These are phyloP conservation scores for Abscondita cerata DNA, from an alignment of 2,888 invertebrate genomes.

Conservation along the genomic window DNA sequence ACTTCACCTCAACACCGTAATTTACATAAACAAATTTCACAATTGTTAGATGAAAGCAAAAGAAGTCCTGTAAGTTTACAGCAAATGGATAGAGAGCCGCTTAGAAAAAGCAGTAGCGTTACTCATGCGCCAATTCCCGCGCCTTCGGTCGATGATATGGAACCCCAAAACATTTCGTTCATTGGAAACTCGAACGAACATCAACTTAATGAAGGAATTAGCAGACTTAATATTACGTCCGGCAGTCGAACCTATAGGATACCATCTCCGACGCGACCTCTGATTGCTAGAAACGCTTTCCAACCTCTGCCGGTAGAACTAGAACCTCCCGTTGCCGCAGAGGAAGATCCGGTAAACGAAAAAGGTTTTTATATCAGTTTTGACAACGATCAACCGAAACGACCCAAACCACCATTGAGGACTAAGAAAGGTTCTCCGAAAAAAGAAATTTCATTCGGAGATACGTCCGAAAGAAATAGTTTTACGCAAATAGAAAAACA, in stretches of 20 bases:
- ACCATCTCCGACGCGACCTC: conserved; percentile 85
- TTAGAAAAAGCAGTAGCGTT: conserved; percentile 52
- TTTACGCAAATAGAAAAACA: conserved; percentile 21
- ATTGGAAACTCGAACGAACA: conserved; percentile 74
- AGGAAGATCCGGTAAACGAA: conserved; percentile 63
- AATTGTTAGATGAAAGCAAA: conserved; percentile 54
- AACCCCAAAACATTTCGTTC: conserved; percentile 92
- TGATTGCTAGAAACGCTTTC: conserved; percentile 74
- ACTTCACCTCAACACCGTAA: conserved; percentile 73
- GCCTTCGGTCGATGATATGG: conserved; percentile 85
- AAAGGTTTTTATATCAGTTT: conserved; percentile 95
- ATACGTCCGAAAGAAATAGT: conserved; percentile 19
- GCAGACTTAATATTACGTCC: conserved; percentile 83
- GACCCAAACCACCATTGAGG: conserved; percentile 87
- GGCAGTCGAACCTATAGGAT: conserved; percentile 89
- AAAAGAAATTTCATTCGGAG: conserved; percentile 65
- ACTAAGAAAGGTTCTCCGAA: conserved; percentile 78
- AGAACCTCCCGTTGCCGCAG: conserved; percentile 52
- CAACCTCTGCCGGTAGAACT: conserved; percentile 58
- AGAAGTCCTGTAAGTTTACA: conserved; percentile 62
- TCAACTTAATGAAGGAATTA: conserved; percentile 64
- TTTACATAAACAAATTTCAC: conserved; percentile 65
- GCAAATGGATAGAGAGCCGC: conserved; percentile 58
- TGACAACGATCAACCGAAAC: conserved; percentile 85
- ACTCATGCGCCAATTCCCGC: conserved; percentile 69